These are phyloP conservation scores for Cinclus cinclus DNA, from an alignment of 2,113 vertebrate species.

Conservation along the genomic window DNA sequence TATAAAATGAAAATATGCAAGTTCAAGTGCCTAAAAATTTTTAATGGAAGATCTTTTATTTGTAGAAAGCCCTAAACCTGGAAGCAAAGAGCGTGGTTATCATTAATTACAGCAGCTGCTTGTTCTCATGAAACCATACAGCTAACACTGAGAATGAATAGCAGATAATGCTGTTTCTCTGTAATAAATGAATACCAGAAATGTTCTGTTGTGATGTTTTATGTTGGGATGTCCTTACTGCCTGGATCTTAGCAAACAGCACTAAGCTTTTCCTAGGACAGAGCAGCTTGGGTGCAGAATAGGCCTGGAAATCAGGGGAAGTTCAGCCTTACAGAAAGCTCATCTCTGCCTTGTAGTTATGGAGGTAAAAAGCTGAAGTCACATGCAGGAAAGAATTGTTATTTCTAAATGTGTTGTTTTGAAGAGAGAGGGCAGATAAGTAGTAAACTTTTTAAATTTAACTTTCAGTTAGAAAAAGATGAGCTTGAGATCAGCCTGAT, in stretches of 20 bases:
- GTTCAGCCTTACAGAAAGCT: neutral
- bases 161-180: neutral
- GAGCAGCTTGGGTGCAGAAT: neutral
- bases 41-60: neutral
- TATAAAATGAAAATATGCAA: neutral
- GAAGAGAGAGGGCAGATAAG: neutral
- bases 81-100: neutral
- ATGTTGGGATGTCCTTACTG: neutral
- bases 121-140: neutral
- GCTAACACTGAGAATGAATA: neutral
- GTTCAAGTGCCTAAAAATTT: neutral
- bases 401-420: neutral
- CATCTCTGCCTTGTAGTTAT: neutral
- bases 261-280: neutral
- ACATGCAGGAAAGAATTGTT: neutral
- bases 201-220: neutral
- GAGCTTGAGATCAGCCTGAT: neutral
- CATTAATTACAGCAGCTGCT: neutral
- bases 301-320: neutral
- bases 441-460: neutral
- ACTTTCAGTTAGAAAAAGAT: neutral
- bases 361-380: neutral
- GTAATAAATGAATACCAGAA: neutral
- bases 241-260: neutral
- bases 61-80: neutral